These are phyloP conservation scores for Gallinago jamesoni DNA, from an alignment of 2,113 vertebrate species.

Conservation along the genomic window DNA sequence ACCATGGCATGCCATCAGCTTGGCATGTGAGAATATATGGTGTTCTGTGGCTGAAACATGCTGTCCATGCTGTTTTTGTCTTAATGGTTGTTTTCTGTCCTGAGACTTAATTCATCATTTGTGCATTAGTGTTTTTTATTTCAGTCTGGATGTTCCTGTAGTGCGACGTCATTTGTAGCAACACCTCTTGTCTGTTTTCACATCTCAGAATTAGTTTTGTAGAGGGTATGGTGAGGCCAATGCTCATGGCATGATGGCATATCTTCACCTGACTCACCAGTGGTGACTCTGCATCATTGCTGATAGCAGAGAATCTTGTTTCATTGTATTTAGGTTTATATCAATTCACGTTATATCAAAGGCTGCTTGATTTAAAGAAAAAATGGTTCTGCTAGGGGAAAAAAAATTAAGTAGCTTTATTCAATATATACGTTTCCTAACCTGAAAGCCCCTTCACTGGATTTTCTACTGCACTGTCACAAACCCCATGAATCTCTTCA, in stretches of 20 bases:
- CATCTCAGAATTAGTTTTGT: not conserved
- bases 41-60: not conserved
- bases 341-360: not conserved
- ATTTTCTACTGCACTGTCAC: constrained; percentile 49
- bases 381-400: not conserved
- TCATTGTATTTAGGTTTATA: not conserved
- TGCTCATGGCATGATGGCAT: not conserved
- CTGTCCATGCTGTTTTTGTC: not conserved
- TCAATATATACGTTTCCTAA: constrained; percentile 33
- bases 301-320: not conserved
- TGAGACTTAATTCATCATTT: not conserved
- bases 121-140: not conserved
- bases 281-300: not conserved
- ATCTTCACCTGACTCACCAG: not conserved
- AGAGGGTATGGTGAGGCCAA: not conserved
- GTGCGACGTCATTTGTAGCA: not conserved
- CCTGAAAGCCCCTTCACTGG: constrained; percentile 15
- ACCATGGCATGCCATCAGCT: not conserved
- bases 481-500: constrained; percentile 76
- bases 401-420: not conserved
- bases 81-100: not conserved
- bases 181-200: not conserved
- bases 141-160: not conserved
- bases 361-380: not conserved
- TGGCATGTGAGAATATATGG: not conserved